Percentiles rank a stretch among this genome's conserved stretches.
Evolutionary conservation across 1,140 invertebrate species (phyloP).

Genomic region (Hyphantria cunea): DNA sequence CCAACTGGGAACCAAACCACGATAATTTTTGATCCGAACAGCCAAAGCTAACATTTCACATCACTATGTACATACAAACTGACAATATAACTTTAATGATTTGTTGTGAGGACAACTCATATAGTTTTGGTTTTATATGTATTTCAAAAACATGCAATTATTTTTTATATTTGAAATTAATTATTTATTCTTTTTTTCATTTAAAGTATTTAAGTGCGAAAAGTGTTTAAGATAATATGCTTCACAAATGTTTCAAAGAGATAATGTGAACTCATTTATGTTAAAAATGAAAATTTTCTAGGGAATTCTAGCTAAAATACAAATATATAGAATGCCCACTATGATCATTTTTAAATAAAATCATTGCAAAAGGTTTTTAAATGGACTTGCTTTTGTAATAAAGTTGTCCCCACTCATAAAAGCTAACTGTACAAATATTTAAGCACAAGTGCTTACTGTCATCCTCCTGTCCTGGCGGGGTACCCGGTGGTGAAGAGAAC

Average conservation of each 20-base stretch:
- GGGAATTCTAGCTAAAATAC: too few relatives aligned
- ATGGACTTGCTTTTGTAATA: neutral
- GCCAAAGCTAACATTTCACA: conserved; percentile 22
- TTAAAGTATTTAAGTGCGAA: too few relatives aligned
- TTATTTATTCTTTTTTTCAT: too few relatives aligned
- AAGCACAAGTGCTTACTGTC: conserved; percentile 53
- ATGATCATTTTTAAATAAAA: too few relatives aligned
- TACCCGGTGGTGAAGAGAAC: conserved; percentile 89
- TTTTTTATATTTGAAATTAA: too few relatives aligned
- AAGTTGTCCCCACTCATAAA: conserved; percentile 24
- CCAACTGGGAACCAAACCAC: conserved; percentile 9
- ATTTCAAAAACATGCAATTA: too few relatives aligned
- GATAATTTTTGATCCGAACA: conserved; percentile 8
- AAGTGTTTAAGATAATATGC: too few relatives aligned
- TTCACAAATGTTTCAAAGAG: neutral
- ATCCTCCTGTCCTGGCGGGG: conserved; percentile 84
- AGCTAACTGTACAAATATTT: conserved; percentile 3
- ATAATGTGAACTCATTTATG: too few relatives aligned
- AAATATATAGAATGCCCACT: too few relatives aligned
- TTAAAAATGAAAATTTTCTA: too few relatives aligned
- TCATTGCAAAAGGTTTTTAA: too few relatives aligned
- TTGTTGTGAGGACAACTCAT: neutral
- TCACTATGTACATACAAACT: neutral
- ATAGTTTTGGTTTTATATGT: too few relatives aligned
- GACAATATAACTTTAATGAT: neutral